Conservation (phyloP, 2,888 invertebrate genomes). For the Atethmia centrago region DNA sequence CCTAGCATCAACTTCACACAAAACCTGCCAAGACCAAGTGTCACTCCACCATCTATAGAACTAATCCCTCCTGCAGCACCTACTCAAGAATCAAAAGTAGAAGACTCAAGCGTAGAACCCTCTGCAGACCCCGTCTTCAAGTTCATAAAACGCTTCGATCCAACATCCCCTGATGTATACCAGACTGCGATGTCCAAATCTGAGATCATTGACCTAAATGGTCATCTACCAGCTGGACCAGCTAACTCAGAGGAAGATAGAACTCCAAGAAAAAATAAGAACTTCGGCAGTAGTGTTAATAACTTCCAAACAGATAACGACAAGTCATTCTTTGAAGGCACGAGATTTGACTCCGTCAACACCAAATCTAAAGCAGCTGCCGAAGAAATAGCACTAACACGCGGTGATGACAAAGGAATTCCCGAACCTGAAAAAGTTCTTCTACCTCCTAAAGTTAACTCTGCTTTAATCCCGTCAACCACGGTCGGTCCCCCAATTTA, state of each 20-base stretch:
- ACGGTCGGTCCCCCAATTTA: conserved; percentile 92
- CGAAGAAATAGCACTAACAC: conserved; percentile 39
- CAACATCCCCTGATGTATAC: conserved; percentile 81
- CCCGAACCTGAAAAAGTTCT: conserved; percentile 80
- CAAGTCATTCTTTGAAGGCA: conserved; percentile 72
- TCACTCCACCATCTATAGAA: conserved; percentile 75
- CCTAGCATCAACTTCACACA: conserved; percentile 51
- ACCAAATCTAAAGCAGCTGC: conserved; percentile 71
- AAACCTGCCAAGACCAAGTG: conserved; percentile 43
- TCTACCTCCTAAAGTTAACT: conserved; percentile 89
- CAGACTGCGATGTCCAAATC: conserved; percentile 84
- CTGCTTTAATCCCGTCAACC: conserved; percentile 81
- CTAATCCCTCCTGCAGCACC: conserved; percentile 77
- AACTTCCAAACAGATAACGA: conserved; percentile 75
- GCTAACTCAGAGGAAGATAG: conserved; percentile 84
- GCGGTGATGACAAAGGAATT: conserved; percentile 56
- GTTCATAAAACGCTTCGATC: conserved; percentile 88
- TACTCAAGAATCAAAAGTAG: conserved; percentile 72
- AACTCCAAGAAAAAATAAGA: conserved; percentile 79
- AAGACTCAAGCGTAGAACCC: conserved; percentile 71
- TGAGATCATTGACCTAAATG: conserved; percentile 83
- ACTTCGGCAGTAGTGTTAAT: conserved; percentile 77
- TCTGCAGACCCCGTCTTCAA: conserved; percentile 79
- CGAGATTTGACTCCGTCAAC: conserved; percentile 80
- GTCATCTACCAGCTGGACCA: conserved; percentile 83